Base-by-base conservation (phyloP, 2,113 vertebrate genomes). In the Procavia capensis region DNA sequence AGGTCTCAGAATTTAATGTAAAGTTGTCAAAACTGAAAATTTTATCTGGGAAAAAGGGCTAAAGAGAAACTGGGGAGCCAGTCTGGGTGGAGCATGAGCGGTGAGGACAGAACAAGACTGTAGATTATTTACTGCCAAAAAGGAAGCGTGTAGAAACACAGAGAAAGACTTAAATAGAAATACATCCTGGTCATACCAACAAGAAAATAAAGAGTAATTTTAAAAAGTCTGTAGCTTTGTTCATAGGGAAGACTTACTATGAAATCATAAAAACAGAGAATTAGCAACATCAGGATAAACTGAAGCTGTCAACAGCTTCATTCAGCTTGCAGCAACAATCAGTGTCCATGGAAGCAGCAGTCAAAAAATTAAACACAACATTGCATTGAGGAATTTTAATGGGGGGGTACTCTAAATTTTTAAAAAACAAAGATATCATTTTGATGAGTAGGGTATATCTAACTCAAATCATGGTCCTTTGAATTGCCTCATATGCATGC, bases 11-110 rank as follows among this genome's bases (percentile, higher is more conserved):
- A 85, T 47, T 61, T 86, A 87, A 36, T 57, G 81, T 22, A 84
- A 78, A 81, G n/a, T 74, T 94, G 43, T 94, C 59, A 88, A 47
- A 83, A 61, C 59, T 96, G 50, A 90, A 85, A 96, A 88, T 86
- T 9, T 83, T 83, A 29, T 93, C 59, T 82, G 68, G 41, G 9
- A 2, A 11, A n/a, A 68, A 36, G 79, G 20, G 68, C n/a, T 87
- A 59, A 93, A 84, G 54, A 87, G 22, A 70, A 2, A 45, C 17
- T 82, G 17, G 20, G 59, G 22, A 43, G 6, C 63, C 29, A 68
- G 61, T 80, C 29, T 34, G 39, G 36, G 81, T 57, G n/a, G 36
- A 78, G 25, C 0, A 1, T 59, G 25, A 72, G 16, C 45, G 6
- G 6, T 68, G 16, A 31, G 7, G 57, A 59, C 34, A 93, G 43